Base-by-base conservation (phyloP, 2,888 invertebrate species). In the Lacanobia wlatinum region DNA sequence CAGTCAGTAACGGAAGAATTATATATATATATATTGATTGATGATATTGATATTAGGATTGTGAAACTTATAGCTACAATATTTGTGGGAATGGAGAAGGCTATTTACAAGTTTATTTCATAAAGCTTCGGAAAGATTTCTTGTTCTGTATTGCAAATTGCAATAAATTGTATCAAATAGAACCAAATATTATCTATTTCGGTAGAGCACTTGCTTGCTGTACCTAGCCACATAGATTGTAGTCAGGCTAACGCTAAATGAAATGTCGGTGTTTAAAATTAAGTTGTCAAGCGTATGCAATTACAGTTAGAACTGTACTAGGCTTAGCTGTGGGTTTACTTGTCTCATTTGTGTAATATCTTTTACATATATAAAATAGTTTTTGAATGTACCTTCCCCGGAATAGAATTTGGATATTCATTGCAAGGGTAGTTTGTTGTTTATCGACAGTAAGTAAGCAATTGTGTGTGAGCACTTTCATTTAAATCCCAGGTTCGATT, bases 211-310 rank as follows among this genome's bases (percentile, higher is more conserved):
- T 43, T 23, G 2, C 34, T 52, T 9, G 38, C 28, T 34, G 23
- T 14, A 18, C 8, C 18, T 48, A 12, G 9, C 21, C 28, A 34
- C 16, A 18, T 59, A 64, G 80, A 68, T 74, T 68, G 60, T n/a
- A n/a, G n/a, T 16, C 23, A 28, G 3, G 6, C 40, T 38, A 40
- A 61, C 12, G n/a, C 1, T 61, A 21, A 64, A 75, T 67, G 28
- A 53, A 67, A 64, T 75, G 70, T 69, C 67, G 21, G 38, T 80
- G 56, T 65, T 67, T 67, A 40, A 64, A 70, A 81, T 78, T 71
- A 76, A 81, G 67, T 76, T 80, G 72, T 80, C 77, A 48, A 81
- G 48, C 21, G 53, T 48, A 43, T 55, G 63, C 18, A 61, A 69
- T 74, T 62, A 62, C 56, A 69, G 59, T 16, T 46, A n/a, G 12